phyloP scores from a whole-genome alignment of 2,888 invertebrate species.

The Eulithis testata region DNA sequence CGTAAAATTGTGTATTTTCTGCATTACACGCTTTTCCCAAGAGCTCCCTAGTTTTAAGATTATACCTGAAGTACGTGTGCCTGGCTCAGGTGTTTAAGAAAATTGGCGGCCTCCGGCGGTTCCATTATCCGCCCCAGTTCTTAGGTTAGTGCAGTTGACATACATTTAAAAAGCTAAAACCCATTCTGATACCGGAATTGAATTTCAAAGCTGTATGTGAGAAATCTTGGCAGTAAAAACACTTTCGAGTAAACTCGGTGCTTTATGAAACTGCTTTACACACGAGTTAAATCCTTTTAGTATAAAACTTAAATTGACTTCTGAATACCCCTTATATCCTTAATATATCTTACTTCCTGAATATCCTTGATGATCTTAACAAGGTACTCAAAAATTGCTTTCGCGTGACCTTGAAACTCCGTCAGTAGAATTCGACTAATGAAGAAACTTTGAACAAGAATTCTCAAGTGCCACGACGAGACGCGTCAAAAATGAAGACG shows the following conservation, averaged over 20 bases:
- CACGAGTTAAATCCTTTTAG: background rate
- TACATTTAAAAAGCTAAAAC: conserved; percentile 33
- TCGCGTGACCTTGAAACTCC: too few species aligned
- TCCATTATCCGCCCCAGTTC: conserved; percentile 38
- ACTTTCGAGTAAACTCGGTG: background rate
- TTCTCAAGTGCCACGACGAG: background rate
- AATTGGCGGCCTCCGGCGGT: conserved; percentile 46
- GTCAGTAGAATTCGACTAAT: too few species aligned
- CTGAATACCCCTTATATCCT: too few species aligned
- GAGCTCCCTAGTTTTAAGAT: conserved; percentile 21
- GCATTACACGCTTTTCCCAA: conserved; percentile 6
- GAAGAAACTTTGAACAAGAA: background rate
- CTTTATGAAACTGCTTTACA: background rate
- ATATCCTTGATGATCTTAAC: too few species aligned
- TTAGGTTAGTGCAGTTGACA: conserved; percentile 37
- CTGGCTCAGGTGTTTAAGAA: conserved; percentile 47
- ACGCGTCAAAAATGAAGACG: conserved; percentile 15
- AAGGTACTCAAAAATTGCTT: too few species aligned
- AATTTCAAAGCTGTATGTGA: conserved; percentile 10
- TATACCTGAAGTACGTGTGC: conserved; percentile 25
- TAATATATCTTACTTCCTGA: too few species aligned
- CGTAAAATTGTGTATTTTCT: conserved; percentile 2
- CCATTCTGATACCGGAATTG: conserved; percentile 18
- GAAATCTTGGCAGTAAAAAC: background rate
- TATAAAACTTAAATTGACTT: too few species aligned